These are phyloP conservation scores for Numenius phaeopus DNA, from an alignment of 2,797 vertebrate genomes.

Conservation along the genomic window DNA sequence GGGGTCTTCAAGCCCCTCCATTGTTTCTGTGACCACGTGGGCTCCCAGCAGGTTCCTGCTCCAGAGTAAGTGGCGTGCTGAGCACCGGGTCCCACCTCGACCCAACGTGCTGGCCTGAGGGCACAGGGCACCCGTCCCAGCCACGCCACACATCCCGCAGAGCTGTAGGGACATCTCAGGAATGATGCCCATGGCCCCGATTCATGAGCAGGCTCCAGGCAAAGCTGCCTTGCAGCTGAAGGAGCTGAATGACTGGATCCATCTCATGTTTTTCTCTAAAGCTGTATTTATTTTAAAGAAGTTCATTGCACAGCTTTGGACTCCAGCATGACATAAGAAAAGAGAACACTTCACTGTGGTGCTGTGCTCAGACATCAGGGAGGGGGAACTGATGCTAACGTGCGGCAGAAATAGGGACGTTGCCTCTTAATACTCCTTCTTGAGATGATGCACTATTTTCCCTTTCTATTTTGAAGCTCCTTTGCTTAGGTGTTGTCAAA, in stretches of 20 bases:
- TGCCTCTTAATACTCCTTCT: neutral
- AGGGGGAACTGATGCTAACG: neutral
- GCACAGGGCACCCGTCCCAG: neutral
- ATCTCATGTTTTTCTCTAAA: neutral
- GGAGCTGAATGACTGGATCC: neutral
- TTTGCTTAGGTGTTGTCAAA: neutral
- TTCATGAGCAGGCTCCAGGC: neutral
- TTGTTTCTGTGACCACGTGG: fast-evolving
- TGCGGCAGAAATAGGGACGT: neutral
- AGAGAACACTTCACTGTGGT: neutral
- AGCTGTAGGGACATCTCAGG: neutral
- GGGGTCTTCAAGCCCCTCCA: neutral
- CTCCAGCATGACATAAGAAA: neutral
- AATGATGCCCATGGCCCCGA: neutral
- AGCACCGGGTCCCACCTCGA: fast-evolving
- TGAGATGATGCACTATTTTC: neutral
- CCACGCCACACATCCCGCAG: neutral
- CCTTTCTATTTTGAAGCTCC: neutral
- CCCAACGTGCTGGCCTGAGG: neutral
- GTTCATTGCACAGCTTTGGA: neutral
- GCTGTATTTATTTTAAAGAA: neutral
- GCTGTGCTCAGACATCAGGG: neutral
- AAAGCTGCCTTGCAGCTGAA: neutral
- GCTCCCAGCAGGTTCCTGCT: neutral
- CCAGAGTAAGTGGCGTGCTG: fast-evolving